phyloP scores from a whole-genome alignment of 2,888 invertebrate genomes.

The Chironomus tentans region DNA sequence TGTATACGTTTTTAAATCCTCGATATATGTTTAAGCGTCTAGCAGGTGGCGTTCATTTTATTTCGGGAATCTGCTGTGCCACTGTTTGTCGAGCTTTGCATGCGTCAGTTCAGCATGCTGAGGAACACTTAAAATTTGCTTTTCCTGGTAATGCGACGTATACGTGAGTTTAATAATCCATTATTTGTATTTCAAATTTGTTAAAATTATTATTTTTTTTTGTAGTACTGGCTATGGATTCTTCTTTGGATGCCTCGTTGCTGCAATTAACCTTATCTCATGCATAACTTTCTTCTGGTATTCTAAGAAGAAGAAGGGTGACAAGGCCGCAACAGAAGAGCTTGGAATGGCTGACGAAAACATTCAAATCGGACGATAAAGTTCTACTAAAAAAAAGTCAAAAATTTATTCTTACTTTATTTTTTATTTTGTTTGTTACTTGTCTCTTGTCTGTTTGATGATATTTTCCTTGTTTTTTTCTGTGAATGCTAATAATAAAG shows the following conservation, averaged over 20 bases:
- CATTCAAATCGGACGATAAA: constrained; percentile 63
- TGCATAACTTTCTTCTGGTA: constrained; percentile 68
- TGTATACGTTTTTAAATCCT: constrained; percentile 74
- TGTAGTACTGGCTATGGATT: constrained; percentile 61
- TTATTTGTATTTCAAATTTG: not conserved
- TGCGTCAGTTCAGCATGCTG: constrained; percentile 62
- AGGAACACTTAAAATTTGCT: constrained; percentile 52
- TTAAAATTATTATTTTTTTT: constrained; percentile 28
- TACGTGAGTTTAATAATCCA: constrained; percentile 43
- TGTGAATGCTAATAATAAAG: too few species aligned
- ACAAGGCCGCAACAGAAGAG: constrained; percentile 72
- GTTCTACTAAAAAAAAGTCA: not conserved
- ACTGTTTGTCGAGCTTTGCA: constrained; percentile 75
- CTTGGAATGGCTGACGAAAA: constrained; percentile 79
- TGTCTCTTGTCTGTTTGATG: too few species aligned
- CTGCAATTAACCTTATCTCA: constrained; percentile 56
- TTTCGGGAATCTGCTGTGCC: constrained; percentile 69
- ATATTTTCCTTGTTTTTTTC: too few species aligned
- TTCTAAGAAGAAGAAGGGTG: constrained; percentile 76
- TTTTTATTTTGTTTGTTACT: too few species aligned
- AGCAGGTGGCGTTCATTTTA: constrained; percentile 74
- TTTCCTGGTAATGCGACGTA: constrained; percentile 58
- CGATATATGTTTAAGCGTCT: constrained; percentile 83
- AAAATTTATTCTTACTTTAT: too few species aligned
- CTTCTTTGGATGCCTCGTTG: constrained; percentile 69